These are phyloP conservation scores for Enteromius unitaeniatus DNA, from an alignment of 2,797 vertebrate genomes.

Conservation along the genomic window DNA sequence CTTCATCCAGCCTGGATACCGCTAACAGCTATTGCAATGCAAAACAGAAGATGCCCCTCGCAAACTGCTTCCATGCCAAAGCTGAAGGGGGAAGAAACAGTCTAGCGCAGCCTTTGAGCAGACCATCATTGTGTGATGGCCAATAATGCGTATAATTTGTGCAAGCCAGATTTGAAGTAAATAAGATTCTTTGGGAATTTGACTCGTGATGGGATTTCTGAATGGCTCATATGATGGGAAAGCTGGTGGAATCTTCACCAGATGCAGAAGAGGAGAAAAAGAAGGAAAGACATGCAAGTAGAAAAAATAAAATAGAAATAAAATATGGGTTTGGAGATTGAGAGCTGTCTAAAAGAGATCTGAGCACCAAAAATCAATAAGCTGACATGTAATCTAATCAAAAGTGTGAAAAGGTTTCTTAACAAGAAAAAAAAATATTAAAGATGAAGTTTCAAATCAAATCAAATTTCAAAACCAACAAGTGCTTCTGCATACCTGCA, in stretches of 20 bases:
- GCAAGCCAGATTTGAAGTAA: constrained; percentile 61
- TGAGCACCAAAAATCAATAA: constrained; percentile 31
- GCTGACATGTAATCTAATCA: neutral
- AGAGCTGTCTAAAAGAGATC: constrained; percentile 1
- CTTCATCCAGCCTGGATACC: constrained; percentile 68
- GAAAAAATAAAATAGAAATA: constrained; percentile 9
- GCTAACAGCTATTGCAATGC: constrained; percentile 79
- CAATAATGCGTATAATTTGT: constrained; percentile 77
- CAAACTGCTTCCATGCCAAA: constrained; percentile 40
- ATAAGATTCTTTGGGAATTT: constrained; percentile 67
- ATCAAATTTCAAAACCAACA: neutral
- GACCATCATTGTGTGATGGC: constrained; percentile 72
- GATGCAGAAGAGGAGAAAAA: constrained; percentile 1
- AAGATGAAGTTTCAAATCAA: neutral
- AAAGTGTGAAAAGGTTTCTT: neutral
- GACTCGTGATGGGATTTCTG: constrained; percentile 67
- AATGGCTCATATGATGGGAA: constrained; percentile 63
- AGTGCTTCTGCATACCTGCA: neutral
- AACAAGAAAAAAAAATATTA: neutral
- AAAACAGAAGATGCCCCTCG: constrained; percentile 72
- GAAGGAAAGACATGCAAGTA: constrained; percentile 29
- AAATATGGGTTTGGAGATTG: neutral
- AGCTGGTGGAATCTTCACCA: constrained; percentile 67
- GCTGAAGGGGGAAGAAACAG: constrained; percentile 11
- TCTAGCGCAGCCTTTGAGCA: constrained; percentile 55